These are phyloP conservation scores for Eupelmus urozonus DNA, from an alignment of 2,888 invertebrate species.

Conservation along the genomic window DNA sequence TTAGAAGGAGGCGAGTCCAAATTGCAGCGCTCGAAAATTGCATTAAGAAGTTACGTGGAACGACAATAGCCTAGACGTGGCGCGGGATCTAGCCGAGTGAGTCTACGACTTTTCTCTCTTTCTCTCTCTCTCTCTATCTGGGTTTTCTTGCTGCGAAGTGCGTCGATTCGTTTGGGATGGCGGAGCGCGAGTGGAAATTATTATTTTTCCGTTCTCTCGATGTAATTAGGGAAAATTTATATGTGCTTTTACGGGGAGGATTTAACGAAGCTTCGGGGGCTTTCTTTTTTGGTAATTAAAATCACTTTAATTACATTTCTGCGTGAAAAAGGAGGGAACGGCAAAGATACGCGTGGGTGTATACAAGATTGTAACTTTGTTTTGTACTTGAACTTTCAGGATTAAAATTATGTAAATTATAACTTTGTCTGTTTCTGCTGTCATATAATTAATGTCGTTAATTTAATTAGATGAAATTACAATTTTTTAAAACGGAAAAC, in stretches of 20 bases:
- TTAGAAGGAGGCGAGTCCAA: not conserved
- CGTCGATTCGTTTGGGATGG: conserved; percentile 20
- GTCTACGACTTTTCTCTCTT: conserved; percentile 15
- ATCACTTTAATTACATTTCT: not conserved
- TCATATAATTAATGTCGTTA: too few relatives aligned
- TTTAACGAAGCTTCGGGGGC: too few relatives aligned
- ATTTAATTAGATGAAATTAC: too few relatives aligned
- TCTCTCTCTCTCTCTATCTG: too few relatives aligned
- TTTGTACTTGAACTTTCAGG: too few relatives aligned
- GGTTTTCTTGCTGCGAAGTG: not conserved
- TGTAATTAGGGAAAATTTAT: conserved; percentile 11
- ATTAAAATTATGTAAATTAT: too few relatives aligned
- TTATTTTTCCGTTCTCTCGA: not conserved
- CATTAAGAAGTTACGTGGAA: not conserved
- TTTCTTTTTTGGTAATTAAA: conserved; percentile 1
- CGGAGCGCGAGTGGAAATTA: conserved; percentile 1
- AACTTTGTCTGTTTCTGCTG: too few relatives aligned
- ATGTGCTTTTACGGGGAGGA: too few relatives aligned
- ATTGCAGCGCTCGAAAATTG: not conserved
- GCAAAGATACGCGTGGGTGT: too few relatives aligned
- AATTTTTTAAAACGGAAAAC: too few relatives aligned
- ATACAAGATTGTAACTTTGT: too few relatives aligned
- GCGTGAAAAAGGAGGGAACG: too few relatives aligned
- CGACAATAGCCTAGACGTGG: not conserved
- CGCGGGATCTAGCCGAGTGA: not conserved